These are phyloP conservation scores for Hermodice carunculata DNA, from an alignment of 2,888 invertebrate species.

Conservation along the genomic window DNA sequence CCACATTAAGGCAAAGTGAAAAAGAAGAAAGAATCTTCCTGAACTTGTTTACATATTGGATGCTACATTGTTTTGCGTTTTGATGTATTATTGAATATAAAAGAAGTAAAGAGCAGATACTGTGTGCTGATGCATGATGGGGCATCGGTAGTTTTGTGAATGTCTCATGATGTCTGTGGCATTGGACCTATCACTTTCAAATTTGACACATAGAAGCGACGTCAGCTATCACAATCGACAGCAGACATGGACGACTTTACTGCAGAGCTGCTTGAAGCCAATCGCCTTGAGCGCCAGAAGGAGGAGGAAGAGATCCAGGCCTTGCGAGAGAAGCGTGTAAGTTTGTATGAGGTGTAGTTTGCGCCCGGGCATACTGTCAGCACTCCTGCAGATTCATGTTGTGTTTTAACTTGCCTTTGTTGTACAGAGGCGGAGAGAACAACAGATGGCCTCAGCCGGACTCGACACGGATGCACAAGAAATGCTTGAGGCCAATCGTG, in stretches of 20 bases:
- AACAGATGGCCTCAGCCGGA: background rate
- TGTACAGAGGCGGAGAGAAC: conserved; percentile 10
- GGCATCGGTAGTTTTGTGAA: too few species aligned
- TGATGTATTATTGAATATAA: too few species aligned
- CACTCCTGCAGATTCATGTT: background rate
- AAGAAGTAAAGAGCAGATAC: too few species aligned
- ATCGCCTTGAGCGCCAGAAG: conserved; percentile 45
- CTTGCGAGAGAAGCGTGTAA: conserved; percentile 56
- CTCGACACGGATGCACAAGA: conserved; percentile 39
- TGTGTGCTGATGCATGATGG: too few species aligned
- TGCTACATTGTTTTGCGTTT: too few species aligned
- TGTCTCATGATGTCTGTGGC: too few species aligned
- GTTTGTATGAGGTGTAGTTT: conserved; percentile 15
- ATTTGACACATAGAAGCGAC: too few species aligned
- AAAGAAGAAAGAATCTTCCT: too few species aligned
- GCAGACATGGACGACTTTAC: conserved; percentile 24
- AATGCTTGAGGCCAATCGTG: conserved; percentile 34
- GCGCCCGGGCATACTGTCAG: background rate
- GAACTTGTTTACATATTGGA: too few species aligned
- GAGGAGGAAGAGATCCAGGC: conserved; percentile 52
- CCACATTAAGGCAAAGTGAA: too few species aligned
- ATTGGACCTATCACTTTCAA: too few species aligned
- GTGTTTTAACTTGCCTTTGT: conserved; percentile 6
- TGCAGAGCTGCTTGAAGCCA: conserved; percentile 17
- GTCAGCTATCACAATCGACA: too few species aligned